Evolutionary conservation across 2,113 vertebrate genomes (phyloP), one percentile per base, ranked within the genome.

Genomic region (Rhipidura dahli): DNA sequence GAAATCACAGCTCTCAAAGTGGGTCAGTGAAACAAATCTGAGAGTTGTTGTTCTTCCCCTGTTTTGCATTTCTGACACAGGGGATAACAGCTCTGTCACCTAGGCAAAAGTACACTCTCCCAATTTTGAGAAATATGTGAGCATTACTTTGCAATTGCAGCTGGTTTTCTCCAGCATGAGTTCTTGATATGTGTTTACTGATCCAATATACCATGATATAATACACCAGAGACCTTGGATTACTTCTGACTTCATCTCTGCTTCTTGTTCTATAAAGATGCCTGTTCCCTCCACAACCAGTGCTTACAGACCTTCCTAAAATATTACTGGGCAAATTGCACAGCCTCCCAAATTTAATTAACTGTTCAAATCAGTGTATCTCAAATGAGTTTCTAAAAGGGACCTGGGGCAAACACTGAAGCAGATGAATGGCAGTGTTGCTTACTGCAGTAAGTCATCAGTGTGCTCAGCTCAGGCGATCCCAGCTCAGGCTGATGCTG

Each of bases 291-390:
- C 85, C 94, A 70, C 71, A 94, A 45, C 35, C 51, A 71, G 31
- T 42, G 45, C 63, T 78, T 92, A 84, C 56, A 96, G 88, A 79
- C 49, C 51, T 94, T 75, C 85, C 64, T 89, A 93, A 94, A 94
- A 92, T 96, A 89, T 79, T 92, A 60, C 51, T 90, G 85, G 72
- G 53, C 28, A 92, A 93, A 96, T 82, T 89, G 53, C 83, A 90
- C 51, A 76, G 72, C 72, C 64, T 92, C 14, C 23, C 15, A 7
- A 83, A 93, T 95, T 92, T 87, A 94, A 96, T 97, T 96, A 97
- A 94, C 76, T 84, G 56, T 71, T 95, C 83, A 71, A 89, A 76
- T 45, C 92, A 92, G 44, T 26, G 20, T 54, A 78, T 68, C 64
- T 87, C 61, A 82, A 82, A 95, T 93, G 79, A 89, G 93, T 90